Evolutionary conservation across 2,888 invertebrate species (phyloP), one percentile per base, ranked within the genome.

Genomic region (Nasonovia ribisnigri): DNA sequence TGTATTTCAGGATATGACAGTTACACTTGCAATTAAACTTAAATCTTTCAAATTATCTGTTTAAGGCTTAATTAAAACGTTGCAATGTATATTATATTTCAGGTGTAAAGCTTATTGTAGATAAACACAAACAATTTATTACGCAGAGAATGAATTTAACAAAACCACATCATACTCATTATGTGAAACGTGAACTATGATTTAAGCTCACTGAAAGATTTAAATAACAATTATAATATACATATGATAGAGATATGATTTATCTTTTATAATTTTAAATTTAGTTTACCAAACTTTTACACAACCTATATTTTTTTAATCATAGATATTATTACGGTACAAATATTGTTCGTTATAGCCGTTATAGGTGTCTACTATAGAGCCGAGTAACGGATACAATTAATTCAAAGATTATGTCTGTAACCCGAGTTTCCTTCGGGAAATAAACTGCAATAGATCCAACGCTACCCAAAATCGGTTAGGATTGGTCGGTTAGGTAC

Each of bases 1-100:
- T 97, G 97, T 95, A 96, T 96, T 48, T 97, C 97, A 4, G 97
- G 97, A 88, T 96, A 96, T 92, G 96, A 96, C 94, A 97, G 96
- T 97, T 95, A 96, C 77, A 95, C 96, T 94, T 97, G 97, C 96
- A 96, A 96, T 96, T 97, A 42, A 60, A 67, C 3, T 77, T 36
- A 36, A 4, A n/a, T 4, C 6, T 16, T 48, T 13, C 43, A 8
- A 48, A 67, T n/a, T 16, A n/a, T 67, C n/a, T 67, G n/a, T 67
- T 67, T 67, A 67, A 67, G 13, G n/a, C 5, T 67, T n/a, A 16
- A 67, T 67, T 67, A 16, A n/a, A 36, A 90, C 1, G 13, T 43
- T n/a, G 43, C 1, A 54, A 43, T 13, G 0, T 84, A 43, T 29
- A 42, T 36, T 29, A 42, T 36, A 46, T 88, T 92, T 46, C 67